Percentiles rank a stretch among this genome's conserved stretches.
Evolutionary conservation across 2,797 vertebrate species (phyloP).

Genomic region (Rachycentron canadum): DNA sequence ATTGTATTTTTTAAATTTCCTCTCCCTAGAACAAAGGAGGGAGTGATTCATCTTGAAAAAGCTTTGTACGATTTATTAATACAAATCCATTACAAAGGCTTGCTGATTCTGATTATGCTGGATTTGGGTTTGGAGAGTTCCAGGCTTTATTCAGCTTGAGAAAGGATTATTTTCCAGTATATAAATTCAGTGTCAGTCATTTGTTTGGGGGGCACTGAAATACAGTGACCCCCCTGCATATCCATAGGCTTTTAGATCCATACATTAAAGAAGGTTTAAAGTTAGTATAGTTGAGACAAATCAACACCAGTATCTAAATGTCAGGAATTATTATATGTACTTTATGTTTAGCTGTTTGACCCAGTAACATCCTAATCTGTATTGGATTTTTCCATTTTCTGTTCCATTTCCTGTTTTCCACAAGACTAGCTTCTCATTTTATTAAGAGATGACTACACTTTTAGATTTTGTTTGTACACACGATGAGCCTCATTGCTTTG

Average conservation of each 20-base stretch:
- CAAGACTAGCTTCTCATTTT: conserved; percentile 38
- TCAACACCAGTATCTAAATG: neutral
- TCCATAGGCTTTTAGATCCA: no score
- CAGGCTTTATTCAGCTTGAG: conserved; percentile 47
- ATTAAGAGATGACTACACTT: conserved; percentile 29
- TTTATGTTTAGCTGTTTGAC: neutral
- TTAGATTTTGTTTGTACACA: conserved; percentile 46
- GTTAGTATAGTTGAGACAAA: neutral
- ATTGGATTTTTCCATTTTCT: conserved; percentile 53
- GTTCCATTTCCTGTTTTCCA: conserved; percentile 61
- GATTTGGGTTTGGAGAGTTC: conserved; percentile 41
- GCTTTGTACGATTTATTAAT: conserved; percentile 62
- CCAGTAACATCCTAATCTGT: conserved; percentile 32
- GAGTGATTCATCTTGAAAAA: conserved; percentile 45
- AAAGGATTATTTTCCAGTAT: conserved; percentile 56
- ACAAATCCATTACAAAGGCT: conserved; percentile 35
- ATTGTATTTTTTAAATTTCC: conserved; percentile 43
- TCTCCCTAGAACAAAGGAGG: conserved; percentile 32
- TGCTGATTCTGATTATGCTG: conserved; percentile 52
- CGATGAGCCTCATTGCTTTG: conserved; percentile 43
- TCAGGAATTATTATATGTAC: neutral
- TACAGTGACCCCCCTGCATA: neutral
- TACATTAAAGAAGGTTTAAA: neutral
- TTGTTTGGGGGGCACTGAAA: conserved; percentile 23
- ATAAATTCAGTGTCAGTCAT: conserved; percentile 54